Conservation (phyloP, 2,888 invertebrate genomes). For the Palloptera scutellata region DNA sequence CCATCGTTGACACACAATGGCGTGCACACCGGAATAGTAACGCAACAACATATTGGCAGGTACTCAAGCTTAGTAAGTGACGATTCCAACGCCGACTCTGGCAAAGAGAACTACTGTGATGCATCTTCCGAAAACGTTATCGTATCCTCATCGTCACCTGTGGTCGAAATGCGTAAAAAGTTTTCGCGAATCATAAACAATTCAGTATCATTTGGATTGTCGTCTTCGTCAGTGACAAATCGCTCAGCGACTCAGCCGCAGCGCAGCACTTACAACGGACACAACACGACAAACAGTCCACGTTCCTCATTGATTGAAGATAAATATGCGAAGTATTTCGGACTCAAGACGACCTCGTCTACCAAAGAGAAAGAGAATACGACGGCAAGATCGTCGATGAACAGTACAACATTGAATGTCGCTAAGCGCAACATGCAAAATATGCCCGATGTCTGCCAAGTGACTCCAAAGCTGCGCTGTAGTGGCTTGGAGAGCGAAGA, state of each 20-base stretch:
- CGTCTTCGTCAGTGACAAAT: neutral
- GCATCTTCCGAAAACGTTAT: conserved; percentile 1
- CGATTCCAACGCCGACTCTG: conserved; percentile 52
- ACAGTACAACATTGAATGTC: neutral
- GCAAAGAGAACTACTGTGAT: conserved; percentile 57
- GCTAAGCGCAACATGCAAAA: conserved; percentile 19
- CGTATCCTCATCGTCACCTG: conserved; percentile 30
- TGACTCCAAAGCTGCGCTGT: conserved; percentile 31
- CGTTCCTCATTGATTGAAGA: conserved; percentile 46
- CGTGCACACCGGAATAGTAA: neutral
- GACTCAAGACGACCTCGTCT: conserved; percentile 38
- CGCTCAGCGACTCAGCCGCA: neutral
- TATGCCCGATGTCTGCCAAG: conserved; percentile 39
- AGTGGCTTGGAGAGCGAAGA: neutral
- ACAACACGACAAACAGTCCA: conserved; percentile 21
- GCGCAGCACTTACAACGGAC: neutral
- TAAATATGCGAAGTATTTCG: conserved; percentile 59
- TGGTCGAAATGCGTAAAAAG: conserved; percentile 52
- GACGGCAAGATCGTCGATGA: neutral
- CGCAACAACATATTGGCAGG: too few species aligned
- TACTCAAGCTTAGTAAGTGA: conserved; percentile 1
- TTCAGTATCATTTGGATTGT: conserved; percentile 25
- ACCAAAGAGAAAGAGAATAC: neutral
- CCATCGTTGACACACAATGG: conserved; percentile 35
- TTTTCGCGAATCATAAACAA: conserved; percentile 45